Base-by-base conservation (phyloP, 2,113 vertebrate genomes). In the Psophia crepitans region DNA sequence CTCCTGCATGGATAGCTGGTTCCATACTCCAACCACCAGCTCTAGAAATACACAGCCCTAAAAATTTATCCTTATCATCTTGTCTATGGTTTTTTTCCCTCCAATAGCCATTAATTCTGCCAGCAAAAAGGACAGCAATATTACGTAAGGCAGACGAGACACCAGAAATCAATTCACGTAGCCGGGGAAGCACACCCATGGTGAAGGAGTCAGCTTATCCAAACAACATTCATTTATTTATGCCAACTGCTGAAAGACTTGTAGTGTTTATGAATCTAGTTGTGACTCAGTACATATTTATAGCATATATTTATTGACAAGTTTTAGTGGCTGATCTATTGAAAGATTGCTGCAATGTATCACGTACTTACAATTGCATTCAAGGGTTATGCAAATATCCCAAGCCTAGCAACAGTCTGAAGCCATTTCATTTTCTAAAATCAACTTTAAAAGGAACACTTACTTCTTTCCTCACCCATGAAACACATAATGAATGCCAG, bases 241-340 rank as follows among this genome's bases (percentile, higher is more conserved):
- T 66, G 64, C 58, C 90, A 96, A 89, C 80, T 94, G 71, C 60
- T 66, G 39, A 90, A 90, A 91, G 85, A 48, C 95, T 92, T 21
- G 14, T 1, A 83, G 87, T 70, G 49, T 94, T 94, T 84, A 70
- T 17, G 44, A 49, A 69, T 74, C 71, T 93, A 54, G 60, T 30
- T 87, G 51, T 93, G 87, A 90, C 82, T 96, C 85, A 63, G 75
- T 53, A 80, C 1, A 3, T 81, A 95, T 93, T 94, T 96, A 96
- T 81, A 92, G 71, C 37, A 58, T 14, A 12, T 91, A 87, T 84
- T 95, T 96, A 95, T 93, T 76, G 92, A 96, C 90, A 96, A 90
- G 60, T 84, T 93, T 88, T 86, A 95, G 51, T 53, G 64, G 63
- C 23, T 90, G 85, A 93, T 91, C 75, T 96, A 85, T 79, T 69